phyloP scores from a whole-genome alignment of 64 coral and sea anemone species.

The Exaiptasia diaphana region DNA sequence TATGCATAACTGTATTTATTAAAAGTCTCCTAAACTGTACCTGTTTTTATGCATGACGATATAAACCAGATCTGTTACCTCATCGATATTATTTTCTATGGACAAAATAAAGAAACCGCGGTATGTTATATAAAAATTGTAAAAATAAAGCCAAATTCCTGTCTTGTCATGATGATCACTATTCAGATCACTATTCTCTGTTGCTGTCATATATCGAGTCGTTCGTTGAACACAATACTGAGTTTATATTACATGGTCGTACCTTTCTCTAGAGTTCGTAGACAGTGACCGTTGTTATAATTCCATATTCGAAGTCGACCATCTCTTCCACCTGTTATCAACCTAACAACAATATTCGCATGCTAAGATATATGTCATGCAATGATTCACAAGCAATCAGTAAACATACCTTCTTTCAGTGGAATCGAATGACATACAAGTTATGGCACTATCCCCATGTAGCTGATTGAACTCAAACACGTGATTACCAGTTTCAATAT shows the following conservation, averaged over 20 bases:
- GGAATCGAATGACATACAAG: slow-evolving; percentile 90
- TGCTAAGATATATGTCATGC: background rate
- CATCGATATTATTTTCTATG: slow-evolving; percentile 83
- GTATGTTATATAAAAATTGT: background rate
- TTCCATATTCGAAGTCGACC: slow-evolving; percentile 96
- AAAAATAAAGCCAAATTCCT: too few relatives aligned
- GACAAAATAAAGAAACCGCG: background rate
- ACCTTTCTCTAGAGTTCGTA: slow-evolving; percentile 93
- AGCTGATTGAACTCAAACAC: slow-evolving; percentile 95
- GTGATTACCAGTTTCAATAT: slow-evolving; percentile 81
- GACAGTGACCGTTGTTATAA: slow-evolving; percentile 97
- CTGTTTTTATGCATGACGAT: slow-evolving; percentile 97
- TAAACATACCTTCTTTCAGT: slow-evolving; percentile 74
- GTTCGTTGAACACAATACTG: background rate
- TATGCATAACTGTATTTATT: background rate
- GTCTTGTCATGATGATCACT: too few relatives aligned
- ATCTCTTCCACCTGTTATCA: slow-evolving; percentile 92
- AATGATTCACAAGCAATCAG: background rate
- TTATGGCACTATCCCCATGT: slow-evolving; percentile 80
- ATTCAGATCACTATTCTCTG: too few relatives aligned
- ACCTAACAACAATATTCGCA: background rate
- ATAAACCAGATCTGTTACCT: slow-evolving; percentile 90
- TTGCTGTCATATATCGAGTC: background rate
- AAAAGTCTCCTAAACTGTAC: slow-evolving; percentile 12
- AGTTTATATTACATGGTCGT: background rate